Conservation (phyloP, 2,113 vertebrate genomes). For the Bombycilla garrulus region DNA sequence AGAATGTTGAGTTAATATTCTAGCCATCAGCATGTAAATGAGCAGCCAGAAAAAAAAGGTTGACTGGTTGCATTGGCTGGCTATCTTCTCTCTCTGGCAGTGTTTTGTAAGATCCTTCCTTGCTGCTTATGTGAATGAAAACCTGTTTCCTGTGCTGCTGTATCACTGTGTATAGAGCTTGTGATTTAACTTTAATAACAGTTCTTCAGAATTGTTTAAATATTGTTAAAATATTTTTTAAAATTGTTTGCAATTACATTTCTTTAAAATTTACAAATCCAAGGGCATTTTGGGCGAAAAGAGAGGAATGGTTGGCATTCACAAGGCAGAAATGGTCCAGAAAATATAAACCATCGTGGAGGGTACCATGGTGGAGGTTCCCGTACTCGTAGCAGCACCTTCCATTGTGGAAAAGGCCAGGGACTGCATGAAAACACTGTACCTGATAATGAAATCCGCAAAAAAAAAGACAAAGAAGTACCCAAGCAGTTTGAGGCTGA, state of each 20-base stretch:
- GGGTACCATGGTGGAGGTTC: constrained; percentile 66
- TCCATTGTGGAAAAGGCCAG: constrained; percentile 71
- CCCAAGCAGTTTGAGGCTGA: constrained; percentile 79
- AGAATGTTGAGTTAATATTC: not conserved
- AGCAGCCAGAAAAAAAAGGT: not conserved
- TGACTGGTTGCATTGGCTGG: not conserved
- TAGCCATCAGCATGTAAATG: not conserved
- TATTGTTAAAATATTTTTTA: not conserved
- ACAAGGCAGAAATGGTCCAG: constrained; percentile 73
- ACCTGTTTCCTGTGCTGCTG: rapidly evolving
- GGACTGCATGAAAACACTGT: constrained; percentile 63
- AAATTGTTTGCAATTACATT: not conserved
- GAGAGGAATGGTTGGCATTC: constrained; percentile 78
- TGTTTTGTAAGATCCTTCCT: not conserved
- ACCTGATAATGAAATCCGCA: constrained; percentile 56
- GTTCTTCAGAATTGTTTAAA: not conserved
- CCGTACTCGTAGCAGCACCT: constrained; percentile 54
- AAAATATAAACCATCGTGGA: constrained; percentile 67
- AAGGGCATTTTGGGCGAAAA: constrained; percentile 78
- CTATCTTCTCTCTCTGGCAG: not conserved
- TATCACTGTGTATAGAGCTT: not conserved
- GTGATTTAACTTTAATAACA: not conserved
- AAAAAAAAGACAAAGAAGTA: constrained; percentile 67
- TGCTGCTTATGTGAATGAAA: not conserved
- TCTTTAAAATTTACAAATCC: constrained; percentile 5